A percentile compares a stretch with the other conserved stretches of the same genome.
Evolutionary conservation across 2,888 invertebrate genomes (phyloP).

Genomic region (Xestoiulus laeticollis): DNA sequence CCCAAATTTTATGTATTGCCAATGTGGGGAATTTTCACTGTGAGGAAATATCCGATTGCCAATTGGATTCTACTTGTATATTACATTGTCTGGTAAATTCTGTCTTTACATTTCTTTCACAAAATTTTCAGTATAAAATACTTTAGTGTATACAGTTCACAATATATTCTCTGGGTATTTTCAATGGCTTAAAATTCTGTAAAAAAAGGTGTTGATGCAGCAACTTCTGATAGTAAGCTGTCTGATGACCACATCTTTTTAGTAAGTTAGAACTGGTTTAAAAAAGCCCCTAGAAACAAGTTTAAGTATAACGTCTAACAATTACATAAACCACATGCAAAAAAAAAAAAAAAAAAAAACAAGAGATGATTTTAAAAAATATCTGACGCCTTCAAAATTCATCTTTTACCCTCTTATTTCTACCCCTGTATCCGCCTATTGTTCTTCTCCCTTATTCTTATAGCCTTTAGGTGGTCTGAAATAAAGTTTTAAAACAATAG

Average conservation of each 20-base stretch:
- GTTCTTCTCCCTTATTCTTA: constrained; percentile 35
- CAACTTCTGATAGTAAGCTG: background rate
- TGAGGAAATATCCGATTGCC: too few relatives aligned
- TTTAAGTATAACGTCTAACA: constrained; percentile 15
- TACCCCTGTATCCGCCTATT: constrained; percentile 34
- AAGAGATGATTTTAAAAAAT: background rate
- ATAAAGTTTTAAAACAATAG: constrained; percentile 23
- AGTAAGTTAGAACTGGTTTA: background rate
- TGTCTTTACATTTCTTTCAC: too few relatives aligned
- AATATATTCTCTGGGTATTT: background rate
- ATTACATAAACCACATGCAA: constrained; percentile 34
- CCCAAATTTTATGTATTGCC: too few relatives aligned
- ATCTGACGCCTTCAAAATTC: background rate
- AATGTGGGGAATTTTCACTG: too few relatives aligned
- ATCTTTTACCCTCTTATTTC: constrained; percentile 1
- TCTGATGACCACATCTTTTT: background rate
- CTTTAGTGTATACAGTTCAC: too few relatives aligned
- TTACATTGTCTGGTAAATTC: too few relatives aligned
- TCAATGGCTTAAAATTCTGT: background rate
- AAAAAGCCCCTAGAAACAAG: background rate
- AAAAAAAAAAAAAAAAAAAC: background rate
- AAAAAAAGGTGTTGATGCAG: constrained; percentile 7
- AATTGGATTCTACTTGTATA: too few relatives aligned
- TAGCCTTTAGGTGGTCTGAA: constrained; percentile 8
- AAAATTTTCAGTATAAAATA: too few relatives aligned